These are phyloP conservation scores for Kuschelorhynchus macadamiae DNA, from an alignment of 2,888 invertebrate species.

Conservation along the genomic window DNA sequence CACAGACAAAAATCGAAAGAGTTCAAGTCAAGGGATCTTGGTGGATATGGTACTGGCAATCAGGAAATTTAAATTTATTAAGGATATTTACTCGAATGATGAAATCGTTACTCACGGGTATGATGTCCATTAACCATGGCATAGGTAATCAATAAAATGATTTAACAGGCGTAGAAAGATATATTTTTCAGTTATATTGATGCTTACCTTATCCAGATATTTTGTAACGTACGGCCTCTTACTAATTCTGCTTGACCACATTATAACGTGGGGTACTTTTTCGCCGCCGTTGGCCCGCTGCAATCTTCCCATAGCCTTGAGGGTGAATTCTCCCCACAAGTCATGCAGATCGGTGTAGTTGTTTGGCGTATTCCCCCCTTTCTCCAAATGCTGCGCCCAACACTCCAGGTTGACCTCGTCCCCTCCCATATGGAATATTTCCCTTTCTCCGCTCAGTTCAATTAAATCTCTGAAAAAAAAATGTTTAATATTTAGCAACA, in stretches of 20 bases:
- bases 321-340: conserved; percentile 84
- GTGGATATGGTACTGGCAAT: no score
- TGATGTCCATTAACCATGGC: no score
- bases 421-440: conserved; percentile 88
- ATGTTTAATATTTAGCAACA: conserved; percentile 8
- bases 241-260: conserved; percentile 86
- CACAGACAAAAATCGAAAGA: no score
- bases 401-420: conserved; percentile 87
- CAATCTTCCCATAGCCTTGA: conserved; percentile 73
- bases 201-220: conserved; percentile 68
- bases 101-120: no score
- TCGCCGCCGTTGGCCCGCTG: conserved; percentile 75
- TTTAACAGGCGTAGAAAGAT: no score
- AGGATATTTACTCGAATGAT: no score
- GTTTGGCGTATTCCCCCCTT: conserved; percentile 56
- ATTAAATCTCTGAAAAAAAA: conserved; percentile 74
- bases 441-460: conserved; percentile 81
- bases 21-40: no score
- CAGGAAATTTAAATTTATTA: no score
- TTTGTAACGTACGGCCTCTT: conserved; percentile 77
- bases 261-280: conserved; percentile 72
- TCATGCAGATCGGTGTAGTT: conserved; percentile 84
- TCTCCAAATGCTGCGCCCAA: conserved; percentile 74
- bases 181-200: no score
- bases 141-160: no score